Base-by-base conservation (phyloP, 2,113 vertebrate genomes). In the Xyliphius kryptos region DNA sequence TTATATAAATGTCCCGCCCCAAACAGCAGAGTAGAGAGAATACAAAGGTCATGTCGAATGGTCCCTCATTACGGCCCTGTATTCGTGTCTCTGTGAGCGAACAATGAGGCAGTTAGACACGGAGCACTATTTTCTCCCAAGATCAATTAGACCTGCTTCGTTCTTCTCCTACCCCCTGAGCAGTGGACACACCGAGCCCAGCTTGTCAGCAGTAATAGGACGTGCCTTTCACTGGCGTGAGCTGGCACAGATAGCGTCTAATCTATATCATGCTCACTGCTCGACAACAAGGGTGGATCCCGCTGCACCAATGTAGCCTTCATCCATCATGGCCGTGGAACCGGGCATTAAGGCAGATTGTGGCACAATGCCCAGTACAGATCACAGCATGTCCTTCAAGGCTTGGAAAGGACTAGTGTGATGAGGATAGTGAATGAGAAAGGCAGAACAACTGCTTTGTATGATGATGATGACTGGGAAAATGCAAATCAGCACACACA, bases 201-300 rank as follows among this genome's bases (percentile, higher is more conserved):
- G 57, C 44, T 46, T 53, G 46, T 56, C 21, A 58, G 58, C 46
- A 6, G 51, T 68, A 66, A 73, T 69, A 17, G 56, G 67, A 69
- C 40, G 52, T 40, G 44, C 22, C 61, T 72, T 58, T 63, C 43
- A 8, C 21, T 59, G 43, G 55, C 38, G 11, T 56, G 63, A 68
- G 67, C 37, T 52, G n/a, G 16, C 43, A 26, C 36, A 56, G 71
- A 73, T 73, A 64, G 56, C 51, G 61, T 73, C 56, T 53, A 69
- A 69, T 69, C 71, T 69, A 73, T 69, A 65, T 61, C 50, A 52
- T 61, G 44, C 56, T 65, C 55, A 67, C 66, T 64, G 59, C 61
- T 32, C 51, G 22, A 54, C 47, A 49, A 66, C 66, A 48, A 66
- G 63, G 52, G 61, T 65, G 63, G 41, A 53, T 59, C 52, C 56